Conservation (phyloP, 2,888 invertebrate genomes). For the Agrotis segetum region DNA sequence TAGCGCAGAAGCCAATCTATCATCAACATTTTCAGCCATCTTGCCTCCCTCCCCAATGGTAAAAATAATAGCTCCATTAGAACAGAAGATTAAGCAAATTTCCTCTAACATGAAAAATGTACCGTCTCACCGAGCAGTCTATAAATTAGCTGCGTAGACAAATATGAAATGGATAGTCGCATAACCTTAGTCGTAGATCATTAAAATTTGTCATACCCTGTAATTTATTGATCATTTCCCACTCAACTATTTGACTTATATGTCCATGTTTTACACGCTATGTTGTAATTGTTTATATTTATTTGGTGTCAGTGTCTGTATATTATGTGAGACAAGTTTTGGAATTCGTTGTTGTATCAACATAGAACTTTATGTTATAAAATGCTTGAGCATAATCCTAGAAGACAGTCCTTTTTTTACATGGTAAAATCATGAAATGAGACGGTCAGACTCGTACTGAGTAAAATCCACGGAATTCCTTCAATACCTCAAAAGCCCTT, state of each 20-base stretch:
- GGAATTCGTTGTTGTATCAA: neutral
- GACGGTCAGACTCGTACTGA: too few species aligned
- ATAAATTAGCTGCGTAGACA: slow-evolving; percentile 39
- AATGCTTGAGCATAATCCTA: neutral
- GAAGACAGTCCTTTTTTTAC: too few species aligned
- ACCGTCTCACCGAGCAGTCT: slow-evolving; percentile 10
- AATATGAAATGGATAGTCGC: slow-evolving; percentile 36
- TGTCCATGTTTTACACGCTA: slow-evolving; percentile 18
- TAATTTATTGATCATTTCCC: slow-evolving; percentile 49
- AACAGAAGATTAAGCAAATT: slow-evolving; percentile 41
- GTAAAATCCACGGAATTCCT: too few species aligned
- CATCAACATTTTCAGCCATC: neutral
- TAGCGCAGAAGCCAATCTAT: slow-evolving; percentile 5
- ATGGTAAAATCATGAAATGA: too few species aligned
- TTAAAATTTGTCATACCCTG: slow-evolving; percentile 46
- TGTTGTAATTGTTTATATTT: slow-evolving; percentile 42
- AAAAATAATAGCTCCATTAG: slow-evolving; percentile 42
- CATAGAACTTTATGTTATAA: neutral
- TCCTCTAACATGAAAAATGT: slow-evolving; percentile 25
- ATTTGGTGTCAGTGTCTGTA: slow-evolving; percentile 5
- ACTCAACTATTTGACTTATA: slow-evolving; percentile 42
- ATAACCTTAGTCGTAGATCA: slow-evolving; percentile 34
- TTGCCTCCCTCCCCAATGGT: neutral
- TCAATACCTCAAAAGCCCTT: too few species aligned
- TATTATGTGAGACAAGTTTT: neutral